These are phyloP conservation scores for Simalia tracyae DNA, from an alignment of 2,797 vertebrate genomes.

Conservation along the genomic window DNA sequence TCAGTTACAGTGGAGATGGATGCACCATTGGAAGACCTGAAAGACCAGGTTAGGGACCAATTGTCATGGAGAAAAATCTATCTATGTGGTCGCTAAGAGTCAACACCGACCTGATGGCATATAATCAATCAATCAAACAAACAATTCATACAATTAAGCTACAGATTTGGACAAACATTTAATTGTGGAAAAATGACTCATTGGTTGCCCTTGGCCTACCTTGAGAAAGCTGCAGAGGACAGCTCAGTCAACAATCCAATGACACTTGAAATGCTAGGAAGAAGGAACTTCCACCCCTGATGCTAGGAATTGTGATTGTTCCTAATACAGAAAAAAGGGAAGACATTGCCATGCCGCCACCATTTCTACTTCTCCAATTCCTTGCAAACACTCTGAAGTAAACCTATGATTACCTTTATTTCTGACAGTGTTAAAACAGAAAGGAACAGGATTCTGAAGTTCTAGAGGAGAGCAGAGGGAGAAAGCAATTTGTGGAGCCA, in stretches of 20 bases:
- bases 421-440: too few relatives aligned
- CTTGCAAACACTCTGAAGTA: too few relatives aligned
- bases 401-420: too few relatives aligned
- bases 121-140: neutral
- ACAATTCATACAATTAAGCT: neutral
- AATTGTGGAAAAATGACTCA: neutral
- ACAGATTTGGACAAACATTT: neutral
- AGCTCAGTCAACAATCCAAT: neutral
- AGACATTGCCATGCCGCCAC: neutral
- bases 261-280: neutral
- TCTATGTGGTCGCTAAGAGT: neutral
- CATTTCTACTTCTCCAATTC: too few relatives aligned
- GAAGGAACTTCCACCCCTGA: neutral
- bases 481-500: too few relatives aligned
- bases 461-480: too few relatives aligned
- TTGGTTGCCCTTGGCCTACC: neutral
- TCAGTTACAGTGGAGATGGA: neutral
- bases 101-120: neutral
- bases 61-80: neutral
- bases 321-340: neutral
- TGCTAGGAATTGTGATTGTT: neutral
- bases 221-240: neutral
- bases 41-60: neutral
- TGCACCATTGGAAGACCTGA: neutral
- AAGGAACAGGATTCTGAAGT: too few relatives aligned